phyloP scores from a whole-genome alignment of 2,888 invertebrate species.

The Eumerus sabulonum region DNA sequence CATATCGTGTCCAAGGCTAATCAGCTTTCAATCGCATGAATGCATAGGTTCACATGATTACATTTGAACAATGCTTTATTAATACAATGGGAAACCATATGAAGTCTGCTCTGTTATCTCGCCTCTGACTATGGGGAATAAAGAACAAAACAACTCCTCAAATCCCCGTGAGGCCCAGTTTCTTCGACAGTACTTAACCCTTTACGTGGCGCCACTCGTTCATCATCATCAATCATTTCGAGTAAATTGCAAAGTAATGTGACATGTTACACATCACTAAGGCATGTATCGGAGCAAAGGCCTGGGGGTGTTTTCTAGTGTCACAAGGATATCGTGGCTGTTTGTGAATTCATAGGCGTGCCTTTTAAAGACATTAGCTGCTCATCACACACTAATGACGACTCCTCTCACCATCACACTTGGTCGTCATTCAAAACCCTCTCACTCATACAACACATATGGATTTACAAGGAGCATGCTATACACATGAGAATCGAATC shows the following conservation, averaged over 20 bases:
- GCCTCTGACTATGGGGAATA: too few species aligned
- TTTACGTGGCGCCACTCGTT: slow-evolving; percentile 6
- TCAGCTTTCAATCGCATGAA: too few species aligned
- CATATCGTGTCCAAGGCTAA: too few species aligned
- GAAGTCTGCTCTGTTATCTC: too few species aligned
- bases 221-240: slow-evolving; percentile 62
- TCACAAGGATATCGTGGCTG: background rate
- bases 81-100: background rate
- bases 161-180: too few species aligned
- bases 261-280: slow-evolving; percentile 46
- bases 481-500: slow-evolving; percentile 64
- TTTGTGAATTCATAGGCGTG: slow-evolving; percentile 37
- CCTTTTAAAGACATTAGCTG: slow-evolving; percentile 53
- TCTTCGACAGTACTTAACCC: slow-evolving; percentile 13
- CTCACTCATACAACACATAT: slow-evolving; percentile 23
- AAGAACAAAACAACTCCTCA: too few species aligned
- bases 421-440: slow-evolving; percentile 27
- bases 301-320: background rate
- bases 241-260: slow-evolving; percentile 58
- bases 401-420: slow-evolving; percentile 24
- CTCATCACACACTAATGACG: slow-evolving; percentile 56
- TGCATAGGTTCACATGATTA: slow-evolving; percentile 25
- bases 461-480: too few species aligned
- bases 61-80: slow-evolving; percentile 13
- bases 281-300: background rate